phyloP scores from a whole-genome alignment of 2,888 invertebrate genomes.

The Caenorhabditis sp. region DNA sequence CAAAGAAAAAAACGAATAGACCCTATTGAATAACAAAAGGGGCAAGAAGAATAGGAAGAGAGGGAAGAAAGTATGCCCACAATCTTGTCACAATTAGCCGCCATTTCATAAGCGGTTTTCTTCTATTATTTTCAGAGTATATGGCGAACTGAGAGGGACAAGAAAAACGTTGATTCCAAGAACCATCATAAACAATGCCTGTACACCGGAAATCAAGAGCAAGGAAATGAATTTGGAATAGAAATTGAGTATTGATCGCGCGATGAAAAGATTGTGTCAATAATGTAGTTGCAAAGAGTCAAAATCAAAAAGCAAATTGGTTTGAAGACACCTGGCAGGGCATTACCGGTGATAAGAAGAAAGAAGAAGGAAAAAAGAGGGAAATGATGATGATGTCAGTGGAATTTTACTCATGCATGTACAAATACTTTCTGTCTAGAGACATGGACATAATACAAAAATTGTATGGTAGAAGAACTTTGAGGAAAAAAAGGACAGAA shows the following conservation, averaged over 20 bases:
- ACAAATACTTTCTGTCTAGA: constrained; percentile 14
- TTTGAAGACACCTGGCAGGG: not conserved
- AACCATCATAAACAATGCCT: constrained; percentile 17
- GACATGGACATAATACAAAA: constrained; percentile 10
- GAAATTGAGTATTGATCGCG: not conserved
- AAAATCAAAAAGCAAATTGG: too few species aligned
- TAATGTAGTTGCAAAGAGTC: not conserved
- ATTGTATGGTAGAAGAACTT: too few species aligned
- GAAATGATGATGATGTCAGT: constrained; percentile 34
- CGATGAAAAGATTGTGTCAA: not conserved
- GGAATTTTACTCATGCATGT: constrained; percentile 15
- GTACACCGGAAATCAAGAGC: not conserved
- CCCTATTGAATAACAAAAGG: constrained; percentile 18
- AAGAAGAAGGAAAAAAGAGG: constrained; percentile 9
- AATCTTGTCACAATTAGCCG: constrained; percentile 46
- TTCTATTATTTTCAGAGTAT: constrained; percentile 57
- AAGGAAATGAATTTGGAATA: not conserved
- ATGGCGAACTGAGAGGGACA: constrained; percentile 14
- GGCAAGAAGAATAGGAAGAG: too few species aligned
- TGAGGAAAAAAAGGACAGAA: too few species aligned
- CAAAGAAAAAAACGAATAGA: not conserved
- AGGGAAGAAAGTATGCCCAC: constrained; percentile 18
- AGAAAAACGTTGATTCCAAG: constrained; percentile 1
- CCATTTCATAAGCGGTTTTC: constrained; percentile 53
- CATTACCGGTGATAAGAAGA: not conserved